Base-by-base conservation (phyloP, 2,113 vertebrate species). In the Dinomys branickii region DNA sequence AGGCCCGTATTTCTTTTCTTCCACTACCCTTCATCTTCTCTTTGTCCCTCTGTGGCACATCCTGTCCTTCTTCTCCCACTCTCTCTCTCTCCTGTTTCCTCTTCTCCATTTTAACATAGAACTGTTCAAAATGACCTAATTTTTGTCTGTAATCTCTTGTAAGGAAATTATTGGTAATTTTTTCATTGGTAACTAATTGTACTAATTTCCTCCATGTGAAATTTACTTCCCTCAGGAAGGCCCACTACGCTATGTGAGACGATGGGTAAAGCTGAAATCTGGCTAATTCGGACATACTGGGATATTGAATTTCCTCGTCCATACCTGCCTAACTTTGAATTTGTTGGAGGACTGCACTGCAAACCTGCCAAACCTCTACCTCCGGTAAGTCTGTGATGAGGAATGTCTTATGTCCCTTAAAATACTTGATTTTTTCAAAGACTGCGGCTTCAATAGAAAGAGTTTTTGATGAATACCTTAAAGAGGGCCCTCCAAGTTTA, bases 361-460 rank as follows among this genome's bases (percentile, higher is more conserved):
- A n/a, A n/a, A n/a, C n/a, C n/a, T n/a, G n/a, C n/a, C n/a, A n/a
- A n/a, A n/a, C n/a, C n/a, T n/a, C n/a, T n/a, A n/a, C n/a, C n/a
- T n/a, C n/a, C 99, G 99, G 99, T 61, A 47, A 1, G 88, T 75
- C 13, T 88, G 17, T 50, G 81, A 71, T 2, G 3, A 10, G 54
- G 5, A 50, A 80, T 17, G 28, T n/a, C n/a, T 47, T 93, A 80
- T 4, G 0, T 35, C n/a, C 16, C 41, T 50, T 44, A 63, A 61
- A 33, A 77, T 30, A 35, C 1, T 9, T 65, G 3, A 84, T 80
- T 92, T 91, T 84, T 17, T 54, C 56, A 47, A 94, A 12, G 0
- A 30, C 13, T 77, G 52, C 2, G 58, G 6, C 17, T 35, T 88
- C 12, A 41, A 50, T 50, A 50, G 4, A 94, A 33, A 92, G 7